phyloP scores from a whole-genome alignment of 37 sponge, comb jelly and placozoan species.

The Chondrilla cf. caribensis region DNA sequence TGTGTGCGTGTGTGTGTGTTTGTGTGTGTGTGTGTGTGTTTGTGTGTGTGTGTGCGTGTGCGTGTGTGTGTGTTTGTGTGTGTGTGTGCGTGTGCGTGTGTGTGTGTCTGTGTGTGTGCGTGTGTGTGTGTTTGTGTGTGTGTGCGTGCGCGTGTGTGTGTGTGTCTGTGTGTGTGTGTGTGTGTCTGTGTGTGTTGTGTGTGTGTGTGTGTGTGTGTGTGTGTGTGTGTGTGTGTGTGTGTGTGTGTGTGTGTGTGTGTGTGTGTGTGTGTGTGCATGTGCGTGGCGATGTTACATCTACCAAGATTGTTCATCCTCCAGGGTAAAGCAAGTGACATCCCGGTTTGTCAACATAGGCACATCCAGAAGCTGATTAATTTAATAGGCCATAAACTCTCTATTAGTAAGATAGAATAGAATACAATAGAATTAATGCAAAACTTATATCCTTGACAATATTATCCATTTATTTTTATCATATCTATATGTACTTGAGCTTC shows the following conservation, averaged over 20 bases:
- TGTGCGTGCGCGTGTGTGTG: conserved; percentile 24
- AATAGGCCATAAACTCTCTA: too few species aligned
- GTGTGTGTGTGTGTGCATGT: too few species aligned
- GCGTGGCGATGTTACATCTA: too few species aligned
- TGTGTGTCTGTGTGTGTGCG: conserved; percentile 32
- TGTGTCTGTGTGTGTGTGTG: conserved; percentile 29
- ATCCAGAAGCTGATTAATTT: too few species aligned
- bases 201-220: conserved; percentile 29
- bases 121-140: conserved; percentile 32
- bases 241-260: background rate
- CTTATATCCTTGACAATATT: too few species aligned
- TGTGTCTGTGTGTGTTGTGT: conserved; percentile 35
- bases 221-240: conserved; percentile 17
- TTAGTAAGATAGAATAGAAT: too few species aligned
- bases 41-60: conserved; percentile 27
- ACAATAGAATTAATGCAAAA: too few species aligned
- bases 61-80: conserved; percentile 25
- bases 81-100: conserved; percentile 38
- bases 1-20: conserved; percentile 1
- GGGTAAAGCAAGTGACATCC: too few species aligned
- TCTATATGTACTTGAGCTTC: too few species aligned
- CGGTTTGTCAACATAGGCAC: too few species aligned
- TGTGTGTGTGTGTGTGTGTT: conserved; percentile 21
- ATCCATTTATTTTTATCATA: too few species aligned
- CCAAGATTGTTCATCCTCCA: too few species aligned